Base-by-base conservation (phyloP, 2,797 vertebrate species). In the Poeciliopsis paucimaculata region DNA sequence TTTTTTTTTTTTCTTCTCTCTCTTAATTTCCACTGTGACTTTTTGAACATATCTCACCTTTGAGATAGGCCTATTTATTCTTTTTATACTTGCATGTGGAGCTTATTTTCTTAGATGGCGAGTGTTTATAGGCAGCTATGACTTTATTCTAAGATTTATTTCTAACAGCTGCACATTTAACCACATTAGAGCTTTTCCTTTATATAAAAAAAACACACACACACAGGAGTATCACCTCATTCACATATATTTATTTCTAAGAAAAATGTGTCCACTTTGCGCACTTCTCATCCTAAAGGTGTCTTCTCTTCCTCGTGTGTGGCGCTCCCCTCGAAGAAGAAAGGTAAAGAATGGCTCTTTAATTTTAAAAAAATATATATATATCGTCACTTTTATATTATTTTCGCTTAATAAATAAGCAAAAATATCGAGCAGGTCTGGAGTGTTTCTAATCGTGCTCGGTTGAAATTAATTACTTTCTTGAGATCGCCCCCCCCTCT, bases 401-500 rank as follows among this genome's bases (percentile, higher is more conserved):
- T 80, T 90, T 90, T 91, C 76, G 28, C 53, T 86, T 87, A 81
- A 86, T 87, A 92, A 94, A 94, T 94, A 92, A 86, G 76, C 82
- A 84, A 66, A 88, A 89, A 51, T 55, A 86, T 87, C 49, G 90
- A 84, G 90, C 86, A 91, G 90, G 93, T 92, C 81, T 91, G 82
- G 84, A 93, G 94, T 94, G 93, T 94, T 91, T 94, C 94, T 93
- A 94, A 95, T 95, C 95, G 89, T 82, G 87, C 90, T 87, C 64
- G 87, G 90, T 86, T 70, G 85, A 94, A 95, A 94, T 95, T 96
- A 94, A 95, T 94, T 94, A 94, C 93, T 94, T 94, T 94, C 89
- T 89, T 88, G 88, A 92, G 93, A 92, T 89, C 45, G 88, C 89
- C 89, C 45, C 70, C 43, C n/a, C 36, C 36, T 36, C 6, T 7